phyloP scores from a whole-genome alignment of 2,797 vertebrate genomes.

The Myotis planiceps region DNA sequence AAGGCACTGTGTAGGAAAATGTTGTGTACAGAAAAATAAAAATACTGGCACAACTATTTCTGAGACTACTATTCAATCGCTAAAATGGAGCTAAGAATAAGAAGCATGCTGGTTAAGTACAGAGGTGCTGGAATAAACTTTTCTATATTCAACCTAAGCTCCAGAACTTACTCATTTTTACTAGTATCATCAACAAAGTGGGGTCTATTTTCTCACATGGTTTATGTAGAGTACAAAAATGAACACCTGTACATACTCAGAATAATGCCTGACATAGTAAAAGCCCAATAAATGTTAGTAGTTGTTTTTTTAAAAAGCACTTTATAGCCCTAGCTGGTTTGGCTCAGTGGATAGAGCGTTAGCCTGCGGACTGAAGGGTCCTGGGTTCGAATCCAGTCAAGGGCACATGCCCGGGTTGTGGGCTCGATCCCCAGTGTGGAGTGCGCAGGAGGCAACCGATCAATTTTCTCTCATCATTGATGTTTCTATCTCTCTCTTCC shows the following conservation, averaged over 20 bases:
- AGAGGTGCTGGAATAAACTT: neutral
- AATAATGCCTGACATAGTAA: neutral
- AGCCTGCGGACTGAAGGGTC: too few species aligned
- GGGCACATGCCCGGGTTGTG: too few species aligned
- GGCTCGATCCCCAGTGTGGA: too few species aligned
- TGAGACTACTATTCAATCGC: neutral
- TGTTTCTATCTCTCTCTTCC: too few species aligned
- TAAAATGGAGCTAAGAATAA: neutral
- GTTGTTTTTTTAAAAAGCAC: neutral
- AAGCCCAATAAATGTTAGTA: neutral
- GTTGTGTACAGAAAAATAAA: neutral
- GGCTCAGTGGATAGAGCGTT: too few species aligned
- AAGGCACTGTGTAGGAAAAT: neutral
- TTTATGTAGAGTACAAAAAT: slow-evolving; percentile 13
- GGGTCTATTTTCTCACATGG: neutral
- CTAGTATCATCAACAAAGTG: neutral
- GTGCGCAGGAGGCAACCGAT: too few species aligned
- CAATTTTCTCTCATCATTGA: too few species aligned
- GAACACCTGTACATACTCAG: neutral
- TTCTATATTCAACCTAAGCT: neutral
- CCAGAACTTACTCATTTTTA: neutral
- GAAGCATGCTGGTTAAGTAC: neutral
- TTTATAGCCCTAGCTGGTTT: neutral
- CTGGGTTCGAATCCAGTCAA: too few species aligned
- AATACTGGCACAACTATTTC: neutral